Conservation (phyloP, 2,113 vertebrate genomes). For the Elaphurus davidianus region DNA sequence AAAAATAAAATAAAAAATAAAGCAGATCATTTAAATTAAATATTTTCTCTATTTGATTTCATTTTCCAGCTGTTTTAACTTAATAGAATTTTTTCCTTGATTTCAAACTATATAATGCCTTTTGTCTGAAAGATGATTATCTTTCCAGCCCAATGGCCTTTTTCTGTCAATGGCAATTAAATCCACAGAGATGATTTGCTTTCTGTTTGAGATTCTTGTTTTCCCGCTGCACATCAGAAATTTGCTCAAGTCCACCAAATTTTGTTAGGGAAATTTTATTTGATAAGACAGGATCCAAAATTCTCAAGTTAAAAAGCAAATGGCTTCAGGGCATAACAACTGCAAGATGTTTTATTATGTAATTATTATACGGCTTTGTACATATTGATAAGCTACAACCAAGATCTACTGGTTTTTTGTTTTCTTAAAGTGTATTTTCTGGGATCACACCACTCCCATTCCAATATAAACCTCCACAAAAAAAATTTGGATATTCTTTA, state of each 20-base stretch:
- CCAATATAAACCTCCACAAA: neutral
- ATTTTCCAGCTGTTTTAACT: conserved; percentile 72
- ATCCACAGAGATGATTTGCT: conserved; percentile 55
- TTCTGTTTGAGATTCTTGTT: conserved; percentile 52
- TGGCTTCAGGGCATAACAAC: neutral
- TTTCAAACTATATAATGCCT: conserved; percentile 65
- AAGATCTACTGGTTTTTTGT: neutral
- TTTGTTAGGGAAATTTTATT: conserved; percentile 53
- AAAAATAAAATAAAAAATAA: conserved; percentile 53
- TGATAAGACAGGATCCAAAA: conserved; percentile 27
- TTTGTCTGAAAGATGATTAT: conserved; percentile 66
- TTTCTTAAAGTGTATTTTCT: conserved; percentile 44
- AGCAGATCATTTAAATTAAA: conserved; percentile 68
- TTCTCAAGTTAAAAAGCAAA: conserved; percentile 1
- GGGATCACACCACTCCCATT: neutral
- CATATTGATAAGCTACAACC: neutral
- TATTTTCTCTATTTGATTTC: conserved; percentile 72
- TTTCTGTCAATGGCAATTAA: conserved; percentile 70
- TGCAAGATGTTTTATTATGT: neutral
- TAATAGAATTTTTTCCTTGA: conserved; percentile 69
- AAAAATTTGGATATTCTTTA: neutral
- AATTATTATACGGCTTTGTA: neutral
- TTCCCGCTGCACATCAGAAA: conserved; percentile 28
- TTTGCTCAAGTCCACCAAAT: conserved; percentile 52
- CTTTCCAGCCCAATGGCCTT: conserved; percentile 58